Percentiles rank a stretch among this genome's conserved stretches.
These are phyloP conservation scores for Calypte anna DNA, from an alignment of 2,113 vertebrate genomes.

Conservation along the genomic window DNA sequence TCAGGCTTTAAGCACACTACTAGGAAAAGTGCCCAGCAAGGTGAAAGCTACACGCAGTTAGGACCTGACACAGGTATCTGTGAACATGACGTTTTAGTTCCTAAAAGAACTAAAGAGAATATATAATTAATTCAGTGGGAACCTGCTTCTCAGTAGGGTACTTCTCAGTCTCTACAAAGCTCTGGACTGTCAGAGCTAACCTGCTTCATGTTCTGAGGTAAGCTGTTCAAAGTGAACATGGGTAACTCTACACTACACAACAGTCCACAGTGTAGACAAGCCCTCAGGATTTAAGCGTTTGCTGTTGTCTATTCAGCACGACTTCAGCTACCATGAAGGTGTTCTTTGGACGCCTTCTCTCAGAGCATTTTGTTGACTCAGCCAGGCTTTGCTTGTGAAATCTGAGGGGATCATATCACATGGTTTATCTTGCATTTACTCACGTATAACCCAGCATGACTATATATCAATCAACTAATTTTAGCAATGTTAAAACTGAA, in stretches of 20 bases:
- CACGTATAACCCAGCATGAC: constrained; percentile 67
- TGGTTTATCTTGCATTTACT: constrained; percentile 60
- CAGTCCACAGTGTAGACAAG: neutral
- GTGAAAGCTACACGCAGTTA: neutral
- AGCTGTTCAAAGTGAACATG: neutral
- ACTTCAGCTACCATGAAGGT: constrained; percentile 45
- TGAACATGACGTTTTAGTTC: neutral
- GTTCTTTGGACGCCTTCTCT: constrained; percentile 28
- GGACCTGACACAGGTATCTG: neutral
- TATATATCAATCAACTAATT: constrained; percentile 71
- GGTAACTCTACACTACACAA: constrained; percentile 16
- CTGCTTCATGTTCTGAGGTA: neutral
- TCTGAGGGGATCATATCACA: constrained; percentile 65
- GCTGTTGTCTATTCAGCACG: neutral
- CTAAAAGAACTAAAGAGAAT: neutral
- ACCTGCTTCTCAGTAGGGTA: neutral
- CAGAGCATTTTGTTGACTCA: constrained; percentile 48
- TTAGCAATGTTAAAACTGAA: constrained; percentile 64
- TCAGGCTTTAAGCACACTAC: neutral
- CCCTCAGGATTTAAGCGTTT: neutral
- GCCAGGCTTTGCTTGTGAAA: constrained; percentile 57
- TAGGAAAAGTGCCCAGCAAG: neutral
- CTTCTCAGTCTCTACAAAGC: neutral
- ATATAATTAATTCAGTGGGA: neutral
- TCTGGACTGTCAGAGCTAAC: neutral